These are phyloP conservation scores for Chelonia mydas DNA, from an alignment of 2,797 vertebrate genomes.

Conservation along the genomic window DNA sequence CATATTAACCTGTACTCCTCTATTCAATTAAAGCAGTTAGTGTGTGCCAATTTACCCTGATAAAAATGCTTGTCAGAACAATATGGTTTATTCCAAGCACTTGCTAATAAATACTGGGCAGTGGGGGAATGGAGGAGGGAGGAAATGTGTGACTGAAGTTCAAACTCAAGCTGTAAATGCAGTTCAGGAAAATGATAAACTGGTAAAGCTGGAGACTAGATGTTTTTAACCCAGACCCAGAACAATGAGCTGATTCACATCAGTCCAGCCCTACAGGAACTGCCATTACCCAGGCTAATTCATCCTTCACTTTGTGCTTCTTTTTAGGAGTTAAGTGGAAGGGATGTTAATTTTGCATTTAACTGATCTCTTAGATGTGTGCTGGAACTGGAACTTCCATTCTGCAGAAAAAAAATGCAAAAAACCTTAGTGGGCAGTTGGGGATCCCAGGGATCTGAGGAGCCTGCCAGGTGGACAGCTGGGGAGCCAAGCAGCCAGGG, in stretches of 20 bases:
- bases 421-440: background rate
- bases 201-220: conserved; percentile 13
- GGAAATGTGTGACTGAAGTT: conserved; percentile 44
- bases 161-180: conserved; percentile 40
- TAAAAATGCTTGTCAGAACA: conserved; percentile 70
- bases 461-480: fast-evolving
- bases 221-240: conserved; percentile 43
- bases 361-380: background rate
- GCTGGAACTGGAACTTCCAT: background rate
- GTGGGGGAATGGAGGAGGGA: conserved; percentile 48
- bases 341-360: background rate
- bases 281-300: conserved; percentile 1
- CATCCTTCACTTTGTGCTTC: conserved; percentile 52
- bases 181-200: conserved; percentile 48
- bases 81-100: conserved; percentile 63
- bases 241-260: conserved; percentile 62
- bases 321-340: background rate
- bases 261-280: background rate
- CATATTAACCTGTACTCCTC: conserved; percentile 61
- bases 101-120: conserved; percentile 64
- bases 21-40: conserved; percentile 63
- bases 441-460: background rate
- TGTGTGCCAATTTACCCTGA: conserved; percentile 62
- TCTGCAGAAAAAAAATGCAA: background rate
- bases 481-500: fast-evolving